phyloP scores from a whole-genome alignment of 2,797 vertebrate species.

The Lycodopsis pacificus region DNA sequence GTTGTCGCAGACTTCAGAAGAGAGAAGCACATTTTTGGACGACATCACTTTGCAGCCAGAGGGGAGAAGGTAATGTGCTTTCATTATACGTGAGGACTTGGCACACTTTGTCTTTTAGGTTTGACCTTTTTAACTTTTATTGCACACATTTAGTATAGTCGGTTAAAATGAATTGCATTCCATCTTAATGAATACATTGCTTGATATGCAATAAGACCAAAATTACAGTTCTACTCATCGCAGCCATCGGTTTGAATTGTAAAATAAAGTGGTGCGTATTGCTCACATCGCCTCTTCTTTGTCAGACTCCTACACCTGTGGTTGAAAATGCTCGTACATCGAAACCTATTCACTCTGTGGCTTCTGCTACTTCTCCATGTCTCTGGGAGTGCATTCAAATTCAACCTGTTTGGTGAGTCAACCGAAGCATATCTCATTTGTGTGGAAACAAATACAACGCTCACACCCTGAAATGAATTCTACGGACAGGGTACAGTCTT shows the following conservation, averaged over 20 bases:
- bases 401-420: slow-evolving; percentile 68
- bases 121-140: not conserved
- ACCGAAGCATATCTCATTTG: not conserved
- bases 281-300: not conserved
- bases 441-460: not conserved
- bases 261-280: not conserved
- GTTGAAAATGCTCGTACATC: slow-evolving; percentile 48
- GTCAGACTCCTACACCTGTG: not conserved
- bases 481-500: not conserved
- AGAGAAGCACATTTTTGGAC: not conserved
- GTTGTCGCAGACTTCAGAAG: not conserved
- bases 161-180: not conserved
- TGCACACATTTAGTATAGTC: not conserved
- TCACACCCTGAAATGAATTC: not conserved
- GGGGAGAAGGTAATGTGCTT: slow-evolving; percentile 43
- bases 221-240: not conserved
- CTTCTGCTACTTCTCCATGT: slow-evolving; percentile 63
- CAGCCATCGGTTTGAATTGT: not conserved
- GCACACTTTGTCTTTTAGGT: not conserved
- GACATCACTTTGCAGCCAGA: not conserved
- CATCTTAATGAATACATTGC: not conserved
- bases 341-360: slow-evolving; percentile 40
- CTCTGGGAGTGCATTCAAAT: not conserved
- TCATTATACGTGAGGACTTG: not conserved
- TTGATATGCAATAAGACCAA: not conserved